Evolutionary conservation across 2,113 vertebrate genomes (phyloP), one percentile per base, ranked within the genome.

Genomic region (Leptobrachium ailaonicum): DNA sequence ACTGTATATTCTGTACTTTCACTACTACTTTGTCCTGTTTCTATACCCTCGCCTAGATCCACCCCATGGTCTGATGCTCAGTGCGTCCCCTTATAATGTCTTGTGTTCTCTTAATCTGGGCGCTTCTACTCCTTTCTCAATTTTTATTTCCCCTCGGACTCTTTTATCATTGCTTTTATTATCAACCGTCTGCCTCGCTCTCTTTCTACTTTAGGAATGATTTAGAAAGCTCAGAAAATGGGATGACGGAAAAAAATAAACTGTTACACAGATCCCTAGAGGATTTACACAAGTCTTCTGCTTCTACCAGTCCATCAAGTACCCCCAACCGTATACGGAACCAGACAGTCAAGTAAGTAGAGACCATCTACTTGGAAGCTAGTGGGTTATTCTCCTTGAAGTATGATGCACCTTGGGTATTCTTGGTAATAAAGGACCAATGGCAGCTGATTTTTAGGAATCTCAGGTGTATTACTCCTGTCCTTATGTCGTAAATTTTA

Each of bases 341-440:
- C 79, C 91, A 95, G 85, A 92, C 95, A 0, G 83, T 91, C 86
- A 96, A 95, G 97, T 98, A 89, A 84, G 8, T 50, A 8, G 20
- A 32, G 20, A 32, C 20, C 8, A 8, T 50, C 47, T 50, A 50
- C 47, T 8, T 5, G 8, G 4, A 50, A 50, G 47, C 47, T 50
- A 8, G 8, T 50, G 47, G 8, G 4, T 50, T 50, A 8, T 50
- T 50, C 20, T 32, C 20, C 20, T 32, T 32, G 20, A 32, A 32
- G 20, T 32, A 32, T 32, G 20, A 32, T 32, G 20, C 20, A 32
- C 20, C 20, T 32, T 32, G 20, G 20, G 20, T 32, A 32, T 32
- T 32, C 20, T 50, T 50, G 47, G 47, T 50, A 50, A 50, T 50
- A 50, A 5, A 4, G 8, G 47, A 50, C 47, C 47, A 32, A 32